Percentiles rank a stretch among this genome's conserved stretches.
phyloP scores from a whole-genome alignment of 2,888 invertebrate species.

The Horisme vitalbata region DNA sequence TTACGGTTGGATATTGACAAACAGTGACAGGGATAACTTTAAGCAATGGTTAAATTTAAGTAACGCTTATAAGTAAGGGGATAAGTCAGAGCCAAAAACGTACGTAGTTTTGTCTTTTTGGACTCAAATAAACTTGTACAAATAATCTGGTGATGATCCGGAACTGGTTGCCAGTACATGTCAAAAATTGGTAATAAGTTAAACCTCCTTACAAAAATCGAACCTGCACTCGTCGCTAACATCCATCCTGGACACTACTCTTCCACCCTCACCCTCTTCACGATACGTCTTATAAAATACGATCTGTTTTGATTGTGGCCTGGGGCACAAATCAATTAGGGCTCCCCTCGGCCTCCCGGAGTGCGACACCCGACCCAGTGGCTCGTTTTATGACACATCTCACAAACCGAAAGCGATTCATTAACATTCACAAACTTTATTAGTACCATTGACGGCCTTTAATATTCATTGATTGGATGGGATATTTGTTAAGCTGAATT shows the following conservation, averaged over 20 bases:
- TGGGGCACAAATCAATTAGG: slow-evolving; percentile 84
- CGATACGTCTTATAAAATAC: slow-evolving; percentile 81
- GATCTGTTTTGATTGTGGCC: slow-evolving; percentile 84
- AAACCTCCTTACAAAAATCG: slow-evolving; percentile 43
- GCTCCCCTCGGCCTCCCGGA: slow-evolving; percentile 62
- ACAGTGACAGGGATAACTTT: no score
- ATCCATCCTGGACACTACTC: slow-evolving; percentile 25
- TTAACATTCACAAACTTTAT: slow-evolving; percentile 80
- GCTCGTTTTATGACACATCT: slow-evolving; percentile 82
- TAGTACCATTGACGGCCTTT: slow-evolving; percentile 66
- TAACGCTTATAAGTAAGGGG: no score
- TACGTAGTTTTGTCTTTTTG: no score
- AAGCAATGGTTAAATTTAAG: no score
- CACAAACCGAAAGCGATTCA: slow-evolving; percentile 75
- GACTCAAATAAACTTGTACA: no score
- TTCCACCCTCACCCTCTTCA: slow-evolving; percentile 65
- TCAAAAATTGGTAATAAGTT: not conserved
- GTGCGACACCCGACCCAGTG: slow-evolving; percentile 78
- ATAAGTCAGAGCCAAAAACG: no score
- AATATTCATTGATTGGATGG: slow-evolving; percentile 49
- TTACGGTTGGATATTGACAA: no score
- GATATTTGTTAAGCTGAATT: slow-evolving; percentile 24
- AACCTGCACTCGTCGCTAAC: slow-evolving; percentile 39
- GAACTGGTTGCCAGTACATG: not conserved
- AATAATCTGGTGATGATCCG: no score